phyloP scores from a whole-genome alignment of 2,113 vertebrate genomes.

The Nycticebus coucang region DNA sequence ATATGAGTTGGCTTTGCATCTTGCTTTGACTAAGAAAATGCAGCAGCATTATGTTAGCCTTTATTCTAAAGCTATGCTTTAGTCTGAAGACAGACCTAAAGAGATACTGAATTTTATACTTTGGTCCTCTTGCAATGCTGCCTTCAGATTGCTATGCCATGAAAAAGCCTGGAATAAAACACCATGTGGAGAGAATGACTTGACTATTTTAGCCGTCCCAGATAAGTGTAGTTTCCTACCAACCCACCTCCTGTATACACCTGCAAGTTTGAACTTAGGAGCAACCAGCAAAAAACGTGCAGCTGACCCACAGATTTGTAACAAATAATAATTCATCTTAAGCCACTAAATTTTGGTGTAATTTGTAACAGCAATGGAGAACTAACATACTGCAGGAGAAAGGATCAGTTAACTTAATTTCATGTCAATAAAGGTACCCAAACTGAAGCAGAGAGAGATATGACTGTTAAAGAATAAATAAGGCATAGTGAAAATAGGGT shows the following conservation, averaged over 20 bases:
- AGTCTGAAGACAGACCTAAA: not conserved
- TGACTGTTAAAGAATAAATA: not conserved
- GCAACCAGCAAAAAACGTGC: not conserved
- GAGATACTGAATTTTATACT: not conserved
- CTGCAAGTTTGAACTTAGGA: not conserved
- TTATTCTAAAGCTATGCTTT: not conserved
- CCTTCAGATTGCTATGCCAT: not conserved
- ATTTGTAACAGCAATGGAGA: not conserved
- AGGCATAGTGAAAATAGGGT: no score
- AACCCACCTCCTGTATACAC: not conserved
- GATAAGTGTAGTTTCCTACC: not conserved
- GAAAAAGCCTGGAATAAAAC: not conserved
- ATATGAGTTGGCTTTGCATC: not conserved
- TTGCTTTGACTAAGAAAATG: not conserved
- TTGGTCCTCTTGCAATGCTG: not conserved
- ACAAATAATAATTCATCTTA: not conserved
- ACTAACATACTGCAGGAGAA: not conserved
- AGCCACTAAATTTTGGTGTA: not conserved
- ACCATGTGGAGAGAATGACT: not conserved
- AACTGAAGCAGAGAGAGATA: not conserved
- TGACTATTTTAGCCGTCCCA: not conserved
- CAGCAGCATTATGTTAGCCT: not conserved
- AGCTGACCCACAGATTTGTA: not conserved
- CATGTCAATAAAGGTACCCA: not conserved
- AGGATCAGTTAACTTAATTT: not conserved